Evolutionary conservation across 2,797 vertebrate genomes (phyloP).

Genomic region (Perdix hodgsoniae): DNA sequence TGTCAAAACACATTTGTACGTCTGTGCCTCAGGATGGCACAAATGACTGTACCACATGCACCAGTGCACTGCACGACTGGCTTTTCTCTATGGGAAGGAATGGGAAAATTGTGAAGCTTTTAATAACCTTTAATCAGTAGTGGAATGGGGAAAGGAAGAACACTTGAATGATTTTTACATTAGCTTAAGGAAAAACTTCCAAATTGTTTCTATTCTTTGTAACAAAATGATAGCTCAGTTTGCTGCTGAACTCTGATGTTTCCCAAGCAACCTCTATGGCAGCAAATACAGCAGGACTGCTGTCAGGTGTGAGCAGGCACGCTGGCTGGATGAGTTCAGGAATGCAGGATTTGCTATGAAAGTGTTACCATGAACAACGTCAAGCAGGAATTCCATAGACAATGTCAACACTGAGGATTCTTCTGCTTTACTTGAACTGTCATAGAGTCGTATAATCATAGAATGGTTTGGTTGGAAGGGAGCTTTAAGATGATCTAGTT

Average conservation of each 20-base stretch:
- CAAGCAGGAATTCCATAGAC: no score
- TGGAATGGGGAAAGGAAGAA: not conserved
- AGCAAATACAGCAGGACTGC: not conserved
- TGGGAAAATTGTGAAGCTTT: not conserved
- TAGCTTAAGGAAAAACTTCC: not conserved
- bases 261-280: not conserved
- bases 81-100: not conserved
- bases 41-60: not conserved
- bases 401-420: not conserved
- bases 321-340: not conserved
- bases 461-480: no score
- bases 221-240: not conserved
- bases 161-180: not conserved
- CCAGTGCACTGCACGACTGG: not conserved
- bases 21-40: not conserved
- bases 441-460: not conserved
- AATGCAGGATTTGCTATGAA: not conserved
- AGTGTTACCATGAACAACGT: not conserved
- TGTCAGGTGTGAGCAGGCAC: conserved; percentile 35
- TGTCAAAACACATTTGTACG: not conserved
- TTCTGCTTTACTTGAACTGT: not conserved
- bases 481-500: no score
- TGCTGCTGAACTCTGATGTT: not conserved
- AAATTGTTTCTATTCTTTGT: not conserved
- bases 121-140: not conserved